Base-by-base conservation (phyloP, 2,888 invertebrate species). In the Idaea aversata region DNA sequence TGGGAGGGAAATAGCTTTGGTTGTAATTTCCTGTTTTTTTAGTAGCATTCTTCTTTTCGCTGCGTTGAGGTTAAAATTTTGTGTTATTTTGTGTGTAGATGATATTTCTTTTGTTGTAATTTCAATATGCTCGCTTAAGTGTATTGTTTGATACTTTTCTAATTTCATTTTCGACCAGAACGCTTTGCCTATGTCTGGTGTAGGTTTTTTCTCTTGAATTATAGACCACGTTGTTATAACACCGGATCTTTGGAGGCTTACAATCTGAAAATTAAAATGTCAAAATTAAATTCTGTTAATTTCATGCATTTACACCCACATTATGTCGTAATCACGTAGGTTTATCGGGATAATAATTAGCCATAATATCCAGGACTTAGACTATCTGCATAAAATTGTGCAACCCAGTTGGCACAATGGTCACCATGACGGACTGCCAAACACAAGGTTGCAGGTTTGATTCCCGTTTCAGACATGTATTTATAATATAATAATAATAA, bases 101-200 rank as follows among this genome's bases (percentile, higher is more conserved):
- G 47, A 47, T 47, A 47, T 47, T 47, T 47, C 47, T 72, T 74
- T 74, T 57, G 72, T 59, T 1, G 81, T 70, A 1, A 73, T 57
- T 59, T 85, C 83, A 34, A 88, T 75, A 63, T 87, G 74, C 4
- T 90, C 81, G 10, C 75, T 63, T 57, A 93, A 67, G 47, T 79
- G 69, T 38, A 92, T 83, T 0, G 78, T 84, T 77, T 90, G 88
- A 1, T 70, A 76, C 69, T 80, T 87, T 69, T 90, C 88, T 5
- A 91, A 70, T 65, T 81, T 88, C 66, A 89, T 80, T 83, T 83
- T 89, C 0, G 93, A 91, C 85, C 89, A 88, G 67, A 78, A 89
- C 0, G 92, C 88, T 75, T 87, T 89, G 4, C 91, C 91, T 0
- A 88, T 80, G 34, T 92, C 91, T 15, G 72, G 72, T 63, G 3